Conservation (phyloP, 1,140 invertebrate species). For the Euglossa dilemma region DNA sequence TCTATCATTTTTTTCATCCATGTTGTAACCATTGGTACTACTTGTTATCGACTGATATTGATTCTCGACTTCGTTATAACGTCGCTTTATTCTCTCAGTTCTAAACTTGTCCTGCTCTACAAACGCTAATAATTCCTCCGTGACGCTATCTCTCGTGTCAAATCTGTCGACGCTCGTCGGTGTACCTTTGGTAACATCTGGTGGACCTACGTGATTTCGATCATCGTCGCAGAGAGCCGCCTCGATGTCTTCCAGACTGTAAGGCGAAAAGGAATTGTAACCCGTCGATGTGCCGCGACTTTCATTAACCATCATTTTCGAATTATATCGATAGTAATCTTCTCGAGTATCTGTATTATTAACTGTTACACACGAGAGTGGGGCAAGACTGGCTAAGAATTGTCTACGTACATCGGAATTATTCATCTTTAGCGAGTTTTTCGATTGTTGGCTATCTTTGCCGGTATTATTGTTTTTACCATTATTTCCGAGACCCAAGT, state of each 20-base stretch:
- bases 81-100: constrained; percentile 90
- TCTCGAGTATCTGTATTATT: constrained; percentile 85
- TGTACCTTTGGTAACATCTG: constrained; percentile 90
- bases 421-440: constrained; percentile 77
- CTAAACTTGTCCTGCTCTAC: constrained; percentile 91
- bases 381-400: constrained; percentile 89
- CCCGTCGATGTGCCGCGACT: constrained; percentile 81
- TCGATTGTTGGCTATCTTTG: constrained; percentile 75
- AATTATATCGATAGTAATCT: constrained; percentile 86
- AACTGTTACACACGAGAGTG: constrained; percentile 87
- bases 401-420: constrained; percentile 85
- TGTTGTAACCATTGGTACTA: background rate
- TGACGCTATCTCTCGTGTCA: constrained; percentile 79
- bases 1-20: background rate
- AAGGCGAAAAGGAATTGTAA: constrained; percentile 82
- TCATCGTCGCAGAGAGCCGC: constrained; percentile 83
- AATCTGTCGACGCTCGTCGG: constrained; percentile 71
- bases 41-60: constrained; percentile 35
- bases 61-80: constrained; percentile 83
- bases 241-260: constrained; percentile 87
- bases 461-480: constrained; percentile 62
- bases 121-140: constrained; percentile 91
- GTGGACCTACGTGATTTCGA: constrained; percentile 81
- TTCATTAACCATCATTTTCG: constrained; percentile 81
- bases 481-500: constrained; percentile 83